Evolutionary conservation across 2,888 invertebrate genomes (phyloP), one percentile per base, ranked within the genome.

Genomic region (Trichogramma dendrolimi): DNA sequence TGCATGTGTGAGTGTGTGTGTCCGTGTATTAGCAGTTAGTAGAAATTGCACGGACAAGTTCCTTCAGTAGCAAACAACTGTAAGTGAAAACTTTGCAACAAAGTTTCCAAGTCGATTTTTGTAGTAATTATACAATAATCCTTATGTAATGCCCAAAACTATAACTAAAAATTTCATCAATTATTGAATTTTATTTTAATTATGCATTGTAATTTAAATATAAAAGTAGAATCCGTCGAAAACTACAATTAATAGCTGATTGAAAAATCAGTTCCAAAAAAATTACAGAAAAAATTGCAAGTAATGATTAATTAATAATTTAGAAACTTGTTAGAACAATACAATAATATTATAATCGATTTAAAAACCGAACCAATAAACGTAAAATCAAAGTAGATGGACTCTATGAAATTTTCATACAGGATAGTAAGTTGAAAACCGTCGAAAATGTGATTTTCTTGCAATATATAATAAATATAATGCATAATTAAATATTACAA

Each of bases 31-130:
- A 65, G 59, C 60, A 65, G 63, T 65, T 65, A 65, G 61, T 61
- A 61, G 46, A 65, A 65, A 65, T 65, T 65, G 65, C 65, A 63
- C 65, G 65, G 65, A 65, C 65, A 61, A 65, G 65, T 65, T 65
- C 65, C 65, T 65, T 63, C 58, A 59, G 63, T 65, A 65, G 52
- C 57, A 65, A 63, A 65, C 55, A 63, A 51, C 57, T 65, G 62
- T 65, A 61, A 56, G 56, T 59, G 62, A 65, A 65, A 65, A 58
- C 58, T 62, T 62, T 62, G 39, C 42, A 51, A 49, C 41, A 57
- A 60, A 62, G 65, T 65, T 62, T 65, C 52, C 51, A 56, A 62
- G 41, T 55, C 62, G 52, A 58, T 60, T 62, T 59, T 58, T 48
- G 42, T 53, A 61, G 59, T 64, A 59, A 43, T 40, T 56, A 61